Evolutionary conservation across 2,888 invertebrate genomes (phyloP).

Genomic region (Polyploca ridens): DNA sequence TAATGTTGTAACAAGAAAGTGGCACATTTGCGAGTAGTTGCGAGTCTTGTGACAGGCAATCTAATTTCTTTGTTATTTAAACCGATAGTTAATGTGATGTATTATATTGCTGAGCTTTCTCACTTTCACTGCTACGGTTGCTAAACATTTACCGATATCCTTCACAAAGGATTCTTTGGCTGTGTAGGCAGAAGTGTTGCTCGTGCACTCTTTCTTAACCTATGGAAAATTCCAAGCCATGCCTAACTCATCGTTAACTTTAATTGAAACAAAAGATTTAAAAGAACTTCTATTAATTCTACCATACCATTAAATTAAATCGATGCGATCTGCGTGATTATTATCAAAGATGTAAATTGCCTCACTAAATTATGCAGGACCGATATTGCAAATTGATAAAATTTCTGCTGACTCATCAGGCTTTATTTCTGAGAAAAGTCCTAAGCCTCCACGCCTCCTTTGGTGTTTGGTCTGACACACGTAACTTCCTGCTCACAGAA

Average conservation of each 20-base stretch:
- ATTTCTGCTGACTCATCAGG: constrained; percentile 32
- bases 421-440: constrained; percentile 38
- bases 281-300: no score
- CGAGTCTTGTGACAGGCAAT: neutral
- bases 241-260: no score
- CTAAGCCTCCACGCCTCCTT: constrained; percentile 24
- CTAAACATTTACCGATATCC: neutral
- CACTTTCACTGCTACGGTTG: neutral
- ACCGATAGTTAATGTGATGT: constrained; percentile 7
- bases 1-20: constrained; percentile 2
- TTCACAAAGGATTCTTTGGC: neutral
- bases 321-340: neutral
- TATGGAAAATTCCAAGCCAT: neutral
- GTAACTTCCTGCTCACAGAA: constrained; percentile 45
- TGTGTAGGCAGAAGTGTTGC: neutral
- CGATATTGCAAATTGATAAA: neutral
- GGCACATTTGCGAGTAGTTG: neutral
- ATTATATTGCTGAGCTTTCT: neutral
- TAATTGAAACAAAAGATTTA: no score
- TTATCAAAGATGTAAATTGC: neutral
- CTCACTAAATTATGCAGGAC: neutral
- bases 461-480: constrained; percentile 28
- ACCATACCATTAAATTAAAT: no score
- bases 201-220: neutral
- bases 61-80: constrained; percentile 8